Evolutionary conservation across 2,888 invertebrate genomes (phyloP), one percentile per base, ranked within the genome.

Genomic region (Pelosia muscerda): DNA sequence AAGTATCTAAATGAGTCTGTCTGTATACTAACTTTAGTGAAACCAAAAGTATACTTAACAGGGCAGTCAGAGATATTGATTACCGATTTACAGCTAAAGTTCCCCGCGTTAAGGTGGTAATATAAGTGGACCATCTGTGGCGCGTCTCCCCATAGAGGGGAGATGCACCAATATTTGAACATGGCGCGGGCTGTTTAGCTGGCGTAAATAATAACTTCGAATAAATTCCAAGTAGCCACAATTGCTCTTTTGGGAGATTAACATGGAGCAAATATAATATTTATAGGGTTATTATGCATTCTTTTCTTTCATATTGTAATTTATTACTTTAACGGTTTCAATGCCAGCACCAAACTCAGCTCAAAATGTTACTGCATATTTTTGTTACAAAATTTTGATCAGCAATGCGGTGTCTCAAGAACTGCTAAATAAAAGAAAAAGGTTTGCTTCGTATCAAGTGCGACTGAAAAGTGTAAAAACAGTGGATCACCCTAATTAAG

Each of bases 61-160:
- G 26, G 61, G 62, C 64, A 74, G 49, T 65, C 66, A 69, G 69
- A 73, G 80, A 82, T 91, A 92, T 92, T 89, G 92, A 91, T 92
- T 89, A 89, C 86, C 88, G 86, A 90, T 92, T 89, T 87, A 79
- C 86, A 81, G 79, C 79, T 78, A 83, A 86, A 87, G 78, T 86
- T 87, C 85, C 86, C 83, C 72, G 69, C 82, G 77, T 81, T 74
- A 84, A 89, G 89, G 88, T 90, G 89, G 90, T 90, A 93, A 93
- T 92, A 93, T 88, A 84, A 81, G 83, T 78, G 86, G 83, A 92
- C 88, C 93, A 93, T 91, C 92, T 93, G 93, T 89, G 90, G 84
- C 86, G 65, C 75, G 74, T 79, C 82, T 85, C 90, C 90, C 88
- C 87, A 81, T 71, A 80, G 68, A 75, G 75, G 83, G 84, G 77